Conservation (phyloP, 2,888 invertebrate species). For the Microctonus brassicae region DNA sequence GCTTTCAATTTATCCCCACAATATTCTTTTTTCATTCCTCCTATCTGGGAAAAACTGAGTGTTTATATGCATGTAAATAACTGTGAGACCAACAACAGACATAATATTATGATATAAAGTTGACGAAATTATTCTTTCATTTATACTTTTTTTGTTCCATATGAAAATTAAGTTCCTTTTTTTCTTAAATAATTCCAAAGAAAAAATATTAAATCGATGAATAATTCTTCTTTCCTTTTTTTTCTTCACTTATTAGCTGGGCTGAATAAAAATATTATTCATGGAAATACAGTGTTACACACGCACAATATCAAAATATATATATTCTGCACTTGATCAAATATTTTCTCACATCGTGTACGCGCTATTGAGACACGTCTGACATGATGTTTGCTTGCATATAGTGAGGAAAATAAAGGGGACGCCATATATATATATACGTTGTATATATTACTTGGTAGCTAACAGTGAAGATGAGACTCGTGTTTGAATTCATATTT, state of each 20-base stretch:
- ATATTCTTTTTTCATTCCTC: background rate
- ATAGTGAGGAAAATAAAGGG: constrained; percentile 41
- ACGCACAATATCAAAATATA: background rate
- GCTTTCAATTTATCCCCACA: background rate
- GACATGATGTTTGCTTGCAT: constrained; percentile 15
- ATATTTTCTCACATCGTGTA: constrained; percentile 49
- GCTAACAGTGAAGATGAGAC: constrained; percentile 5
- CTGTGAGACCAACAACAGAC: background rate
- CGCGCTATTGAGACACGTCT: background rate
- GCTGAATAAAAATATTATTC: background rate
- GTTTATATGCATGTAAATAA: background rate
- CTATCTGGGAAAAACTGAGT: background rate
- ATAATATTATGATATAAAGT: no score
- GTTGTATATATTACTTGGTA: constrained; percentile 29
- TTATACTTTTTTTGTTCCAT: no score
- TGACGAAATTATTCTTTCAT: no score
- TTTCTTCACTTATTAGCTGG: background rate
- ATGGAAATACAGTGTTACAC: background rate
- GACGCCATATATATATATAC: constrained; percentile 25
- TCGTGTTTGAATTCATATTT: constrained; percentile 34
- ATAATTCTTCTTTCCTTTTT: background rate
- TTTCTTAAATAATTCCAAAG: no score
- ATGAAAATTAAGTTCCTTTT: no score
- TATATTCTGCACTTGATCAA: constrained; percentile 52
- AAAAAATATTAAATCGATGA: no score